Base-by-base conservation (phyloP, 2,797 vertebrate species). In the Bucorvus abyssinicus region DNA sequence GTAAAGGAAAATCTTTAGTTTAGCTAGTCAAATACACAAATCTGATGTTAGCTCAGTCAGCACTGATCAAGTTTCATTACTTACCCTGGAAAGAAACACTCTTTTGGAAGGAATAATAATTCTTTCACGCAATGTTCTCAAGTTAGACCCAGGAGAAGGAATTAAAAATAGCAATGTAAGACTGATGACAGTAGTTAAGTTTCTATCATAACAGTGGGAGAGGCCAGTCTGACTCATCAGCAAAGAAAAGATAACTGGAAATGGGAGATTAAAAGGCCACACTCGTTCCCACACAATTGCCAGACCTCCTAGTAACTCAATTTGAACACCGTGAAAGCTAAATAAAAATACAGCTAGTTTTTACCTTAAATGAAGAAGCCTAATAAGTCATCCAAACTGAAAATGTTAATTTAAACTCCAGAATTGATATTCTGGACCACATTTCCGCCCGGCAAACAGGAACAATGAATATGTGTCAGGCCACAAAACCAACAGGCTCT, bases 91-190 rank as follows among this genome's bases (percentile, higher is more conserved):
- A 86, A 71, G 42, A 90, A 86, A 88, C 3, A n/a, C 14, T 79
- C 6, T 61, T 91, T 49, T n/a, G 57, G 50, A 67, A 96, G 47
- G 42, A 91, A 78, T 53, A 91, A 47, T 47, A 84, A 80, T 57
- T 52, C 22, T 87, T 67, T 53, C 67, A 75, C 30, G 52, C 26
- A 57, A 42, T n/a, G 42, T 75, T 81, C 12, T 14, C 57, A 75
- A 85, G 36, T 49, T 86, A 11, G 32, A 30, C 65, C 34, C 15
- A 50, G 36, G 8, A 91, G 42, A 86, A 84, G 50, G 27, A 63
- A 89, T 42, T 79, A 81, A 95, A 94, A 95, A 89, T 40, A 77
- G 53, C 45, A 63, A 74, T 65, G 55, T 68, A 91, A 84, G 42
- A 85, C 50, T 76, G 65, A 75, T 26, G 65, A 45, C 42, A 94